A percentile compares a stretch with the other conserved stretches of the same genome.
Conservation (phyloP, 2,797 vertebrate species). For the Eleutherodactylus coqui region DNA sequence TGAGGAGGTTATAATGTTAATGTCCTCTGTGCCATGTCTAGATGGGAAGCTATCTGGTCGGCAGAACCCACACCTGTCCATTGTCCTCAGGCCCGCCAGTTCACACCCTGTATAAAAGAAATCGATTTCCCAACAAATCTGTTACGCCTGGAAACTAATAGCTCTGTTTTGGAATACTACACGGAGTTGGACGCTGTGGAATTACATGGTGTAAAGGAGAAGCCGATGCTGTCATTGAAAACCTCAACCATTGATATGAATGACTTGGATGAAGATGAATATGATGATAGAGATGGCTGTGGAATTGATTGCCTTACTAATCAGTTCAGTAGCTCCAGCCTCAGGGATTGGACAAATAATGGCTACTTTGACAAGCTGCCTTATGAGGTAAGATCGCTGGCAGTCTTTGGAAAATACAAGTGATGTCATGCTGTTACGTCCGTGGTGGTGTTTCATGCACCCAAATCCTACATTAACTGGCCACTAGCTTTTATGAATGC, state of each 20-base stretch:
- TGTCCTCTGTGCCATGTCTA: slow-evolving; percentile 65
- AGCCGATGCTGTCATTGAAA: slow-evolving; percentile 89
- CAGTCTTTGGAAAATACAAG: neutral
- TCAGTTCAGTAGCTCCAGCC: slow-evolving; percentile 75
- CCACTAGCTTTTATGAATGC: neutral
- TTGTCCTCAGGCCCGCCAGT: slow-evolving; percentile 91
- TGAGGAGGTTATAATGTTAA: neutral
- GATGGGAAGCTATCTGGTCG: slow-evolving; percentile 96
- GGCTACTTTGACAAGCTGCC: slow-evolving; percentile 97
- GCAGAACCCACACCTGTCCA: slow-evolving; percentile 87
- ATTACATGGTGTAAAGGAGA: slow-evolving; percentile 90
- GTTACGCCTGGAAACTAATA: slow-evolving; percentile 95
- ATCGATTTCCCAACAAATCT: slow-evolving; percentile 95
- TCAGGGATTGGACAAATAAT: slow-evolving; percentile 84
- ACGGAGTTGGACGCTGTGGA: slow-evolving; percentile 96
- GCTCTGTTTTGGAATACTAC: slow-evolving; percentile 95
- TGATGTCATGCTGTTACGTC: neutral
- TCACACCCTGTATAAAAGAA: slow-evolving; percentile 92
- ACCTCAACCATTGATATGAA: slow-evolving; percentile 88
- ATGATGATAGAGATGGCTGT: slow-evolving; percentile 82
- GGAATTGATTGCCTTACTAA: slow-evolving; percentile 81
- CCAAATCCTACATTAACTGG: neutral
- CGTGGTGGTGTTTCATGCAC: neutral
- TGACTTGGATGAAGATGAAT: slow-evolving; percentile 89
- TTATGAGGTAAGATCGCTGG: slow-evolving; percentile 86